Conservation (phyloP, 2,797 vertebrate genomes). For the Ctenochaetus hawaiiensis region DNA sequence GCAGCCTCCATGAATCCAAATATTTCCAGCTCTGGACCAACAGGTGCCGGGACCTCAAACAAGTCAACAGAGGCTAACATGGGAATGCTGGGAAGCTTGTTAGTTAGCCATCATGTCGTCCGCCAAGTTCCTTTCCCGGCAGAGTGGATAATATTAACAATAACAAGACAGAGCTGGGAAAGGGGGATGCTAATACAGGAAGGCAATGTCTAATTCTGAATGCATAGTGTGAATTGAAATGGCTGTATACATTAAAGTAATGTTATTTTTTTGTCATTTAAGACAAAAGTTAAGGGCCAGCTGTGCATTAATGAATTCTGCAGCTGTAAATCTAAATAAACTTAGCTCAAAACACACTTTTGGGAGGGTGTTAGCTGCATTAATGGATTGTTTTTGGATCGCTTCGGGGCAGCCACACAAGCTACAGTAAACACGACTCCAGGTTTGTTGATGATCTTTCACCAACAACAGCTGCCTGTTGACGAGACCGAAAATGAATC, state of each 20-base stretch:
- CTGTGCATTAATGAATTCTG: neutral
- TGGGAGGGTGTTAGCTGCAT: neutral
- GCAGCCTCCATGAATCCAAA: conserved; percentile 22
- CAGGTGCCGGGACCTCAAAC: conserved; percentile 48
- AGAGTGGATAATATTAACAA: conserved; percentile 37
- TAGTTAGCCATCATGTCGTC: conserved; percentile 2
- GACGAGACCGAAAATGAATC: conserved; percentile 20
- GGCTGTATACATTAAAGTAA: neutral
- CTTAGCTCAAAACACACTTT: neutral
- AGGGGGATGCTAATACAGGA: conserved; percentile 5
- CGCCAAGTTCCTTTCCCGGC: conserved; percentile 38
- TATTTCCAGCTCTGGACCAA: conserved; percentile 38
- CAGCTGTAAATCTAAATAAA: neutral
- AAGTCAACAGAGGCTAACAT: conserved; percentile 24
- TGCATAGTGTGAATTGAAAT: neutral
- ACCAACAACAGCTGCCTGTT: too few relatives aligned
- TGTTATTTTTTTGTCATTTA: neutral
- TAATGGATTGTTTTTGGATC: neutral
- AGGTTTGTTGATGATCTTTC: too few relatives aligned
- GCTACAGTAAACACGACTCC: too few relatives aligned
- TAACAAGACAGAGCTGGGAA: conserved; percentile 31
- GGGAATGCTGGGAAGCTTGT: conserved; percentile 38
- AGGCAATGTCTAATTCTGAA: conserved; percentile 6
- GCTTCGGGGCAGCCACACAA: too few relatives aligned
- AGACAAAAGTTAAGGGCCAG: neutral